Conservation (phyloP, 2,888 invertebrate genomes). For the Sycophila texana region DNA sequence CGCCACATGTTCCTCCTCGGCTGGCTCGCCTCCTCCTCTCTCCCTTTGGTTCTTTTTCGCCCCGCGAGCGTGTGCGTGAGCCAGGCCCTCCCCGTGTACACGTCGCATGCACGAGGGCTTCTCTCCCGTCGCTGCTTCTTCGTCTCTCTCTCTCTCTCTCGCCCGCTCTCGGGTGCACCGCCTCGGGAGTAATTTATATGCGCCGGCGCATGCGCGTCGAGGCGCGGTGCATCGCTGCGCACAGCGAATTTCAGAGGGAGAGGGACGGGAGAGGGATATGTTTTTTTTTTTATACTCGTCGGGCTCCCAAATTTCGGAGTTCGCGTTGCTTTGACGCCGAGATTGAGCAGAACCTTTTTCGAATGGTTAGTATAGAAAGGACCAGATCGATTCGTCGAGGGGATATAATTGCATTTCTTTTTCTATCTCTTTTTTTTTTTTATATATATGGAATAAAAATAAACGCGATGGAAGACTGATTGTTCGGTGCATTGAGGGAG, state of each 20-base stretch:
- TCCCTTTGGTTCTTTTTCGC: conserved; percentile 1
- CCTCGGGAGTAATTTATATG: conserved; percentile 12
- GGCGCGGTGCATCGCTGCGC: not conserved
- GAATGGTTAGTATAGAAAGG: not conserved
- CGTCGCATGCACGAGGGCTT: not conserved
- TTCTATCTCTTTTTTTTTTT: too few relatives aligned
- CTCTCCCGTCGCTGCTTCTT: not conserved
- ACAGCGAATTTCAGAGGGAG: conserved; percentile 10
- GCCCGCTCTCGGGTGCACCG: too few relatives aligned
- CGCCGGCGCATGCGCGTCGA: conserved; percentile 16
- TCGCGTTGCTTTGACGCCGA: not conserved
- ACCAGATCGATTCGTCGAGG: too few relatives aligned
- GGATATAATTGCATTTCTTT: too few relatives aligned
- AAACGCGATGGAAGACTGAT: too few relatives aligned
- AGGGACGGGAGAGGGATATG: not conserved
- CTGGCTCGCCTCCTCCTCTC: conserved; percentile 1
- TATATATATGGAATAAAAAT: too few relatives aligned
- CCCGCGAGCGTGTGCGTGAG: conserved; percentile 1
- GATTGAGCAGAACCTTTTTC: not conserved
- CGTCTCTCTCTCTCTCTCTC: not conserved
- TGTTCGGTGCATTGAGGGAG: not conserved
- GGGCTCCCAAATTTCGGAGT: not conserved
- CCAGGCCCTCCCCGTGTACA: not conserved
- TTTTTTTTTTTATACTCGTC: not conserved
- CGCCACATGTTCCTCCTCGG: conserved; percentile 49